These are phyloP conservation scores for Microcebus tavaratra DNA, from an alignment of 2,113 vertebrate species.

Conservation along the genomic window DNA sequence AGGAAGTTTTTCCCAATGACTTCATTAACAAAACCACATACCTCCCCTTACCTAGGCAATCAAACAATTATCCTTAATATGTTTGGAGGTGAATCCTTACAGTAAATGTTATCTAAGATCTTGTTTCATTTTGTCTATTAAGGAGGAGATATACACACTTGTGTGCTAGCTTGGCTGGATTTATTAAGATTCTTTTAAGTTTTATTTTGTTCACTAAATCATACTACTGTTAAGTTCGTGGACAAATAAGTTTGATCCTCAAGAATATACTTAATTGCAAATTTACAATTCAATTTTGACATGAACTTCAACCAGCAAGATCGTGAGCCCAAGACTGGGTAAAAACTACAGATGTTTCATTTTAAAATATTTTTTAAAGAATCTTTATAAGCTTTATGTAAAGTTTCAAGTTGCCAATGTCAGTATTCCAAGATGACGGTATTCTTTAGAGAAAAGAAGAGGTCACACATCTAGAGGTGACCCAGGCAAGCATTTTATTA, in stretches of 20 bases:
- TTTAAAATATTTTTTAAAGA: neutral
- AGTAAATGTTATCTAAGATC: neutral
- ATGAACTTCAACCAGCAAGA: neutral
- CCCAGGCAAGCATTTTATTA: neutral
- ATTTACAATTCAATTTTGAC: neutral
- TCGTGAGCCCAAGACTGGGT: neutral
- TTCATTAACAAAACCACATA: neutral
- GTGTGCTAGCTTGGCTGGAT: neutral
- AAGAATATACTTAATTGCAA: neutral
- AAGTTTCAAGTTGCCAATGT: neutral
- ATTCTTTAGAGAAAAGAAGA: neutral
- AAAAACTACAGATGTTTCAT: neutral
- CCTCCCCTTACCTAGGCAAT: neutral
- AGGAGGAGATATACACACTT: neutral
- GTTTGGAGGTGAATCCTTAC: neutral
- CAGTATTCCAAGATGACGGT: neutral
- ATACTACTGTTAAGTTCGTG: neutral
- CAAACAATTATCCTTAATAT: neutral
- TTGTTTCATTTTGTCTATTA: neutral
- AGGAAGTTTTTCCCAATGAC: neutral
- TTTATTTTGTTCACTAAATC: neutral
- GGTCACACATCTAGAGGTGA: neutral
- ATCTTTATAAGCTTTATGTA: neutral
- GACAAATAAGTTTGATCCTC: neutral
- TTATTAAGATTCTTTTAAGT: neutral